Conservation (phyloP, 1,140 invertebrate genomes). For the Drosophila sp. region DNA sequence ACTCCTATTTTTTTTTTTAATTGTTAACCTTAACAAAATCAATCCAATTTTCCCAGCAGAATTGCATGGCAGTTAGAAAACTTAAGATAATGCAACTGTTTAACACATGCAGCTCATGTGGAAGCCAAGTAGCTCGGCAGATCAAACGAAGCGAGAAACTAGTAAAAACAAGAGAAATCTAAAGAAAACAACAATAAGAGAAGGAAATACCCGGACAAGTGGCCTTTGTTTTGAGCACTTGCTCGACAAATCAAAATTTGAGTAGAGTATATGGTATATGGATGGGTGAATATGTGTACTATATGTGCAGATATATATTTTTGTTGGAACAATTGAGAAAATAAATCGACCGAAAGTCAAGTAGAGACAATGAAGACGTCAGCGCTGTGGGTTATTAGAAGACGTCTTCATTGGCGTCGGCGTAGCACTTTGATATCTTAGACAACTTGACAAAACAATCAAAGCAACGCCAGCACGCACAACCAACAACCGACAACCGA, state of each 20-base stretch:
- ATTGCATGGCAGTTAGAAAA: slow-evolving; percentile 2
- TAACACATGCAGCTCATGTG: slow-evolving; percentile 71
- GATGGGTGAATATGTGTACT: slow-evolving; percentile 4
- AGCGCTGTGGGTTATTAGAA: slow-evolving; percentile 82
- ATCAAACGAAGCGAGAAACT: slow-evolving; percentile 47
- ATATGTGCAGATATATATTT: slow-evolving; percentile 58
- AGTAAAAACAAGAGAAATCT: slow-evolving; percentile 37
- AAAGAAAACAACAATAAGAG: slow-evolving; percentile 28
- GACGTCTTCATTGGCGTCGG: slow-evolving; percentile 39
- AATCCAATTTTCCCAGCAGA: not conserved
- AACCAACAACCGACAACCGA: slow-evolving; percentile 46
- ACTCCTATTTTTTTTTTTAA: too few species aligned
- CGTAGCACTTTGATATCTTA: slow-evolving; percentile 73
- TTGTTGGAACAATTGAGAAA: slow-evolving; percentile 79
- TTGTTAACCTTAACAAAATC: not conserved
- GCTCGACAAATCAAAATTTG: slow-evolving; percentile 53
- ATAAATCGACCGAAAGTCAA: slow-evolving; percentile 81
- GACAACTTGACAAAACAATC: slow-evolving; percentile 84
- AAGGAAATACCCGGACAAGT: slow-evolving; percentile 41
- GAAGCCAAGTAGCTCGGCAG: slow-evolving; percentile 41
- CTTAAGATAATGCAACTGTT: slow-evolving; percentile 7
- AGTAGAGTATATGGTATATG: slow-evolving; percentile 21
- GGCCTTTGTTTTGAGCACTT: slow-evolving; percentile 49
- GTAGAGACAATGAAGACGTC: slow-evolving; percentile 82
- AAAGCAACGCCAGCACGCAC: slow-evolving; percentile 65